Evolutionary conservation across 2,888 invertebrate species (phyloP).

Genomic region (Drosophila bunnanda): DNA sequence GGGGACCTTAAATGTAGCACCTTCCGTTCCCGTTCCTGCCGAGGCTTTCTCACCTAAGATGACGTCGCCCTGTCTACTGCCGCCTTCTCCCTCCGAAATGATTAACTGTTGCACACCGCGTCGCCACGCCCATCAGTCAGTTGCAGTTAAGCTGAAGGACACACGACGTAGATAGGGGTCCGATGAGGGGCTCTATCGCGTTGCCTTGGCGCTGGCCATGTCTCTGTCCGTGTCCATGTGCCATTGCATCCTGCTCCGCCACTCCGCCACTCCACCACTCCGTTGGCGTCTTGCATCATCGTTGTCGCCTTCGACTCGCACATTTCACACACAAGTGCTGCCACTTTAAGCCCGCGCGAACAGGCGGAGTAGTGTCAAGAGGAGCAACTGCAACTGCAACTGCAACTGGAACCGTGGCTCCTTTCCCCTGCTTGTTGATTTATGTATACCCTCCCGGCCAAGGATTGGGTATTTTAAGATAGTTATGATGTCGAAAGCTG

Average conservation of each 20-base stretch:
- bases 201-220: conserved; percentile 49
- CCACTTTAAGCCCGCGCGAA: conserved; percentile 56
- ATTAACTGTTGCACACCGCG: conserved; percentile 73
- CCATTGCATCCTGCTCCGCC: conserved; percentile 11
- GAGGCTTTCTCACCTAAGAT: conserved; percentile 21
- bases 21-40: neutral
- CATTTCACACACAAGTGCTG: conserved; percentile 53
- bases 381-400: conserved; percentile 50
- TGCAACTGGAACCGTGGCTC: conserved; percentile 31
- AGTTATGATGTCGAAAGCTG: conserved; percentile 19
- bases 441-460: conserved; percentile 1
- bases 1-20: conserved; percentile 14
- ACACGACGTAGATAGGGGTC: conserved; percentile 16
- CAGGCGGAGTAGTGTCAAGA: conserved; percentile 24
- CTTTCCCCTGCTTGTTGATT: conserved; percentile 32
- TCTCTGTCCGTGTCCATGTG: conserved; percentile 20
- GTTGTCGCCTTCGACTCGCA: conserved; percentile 29
- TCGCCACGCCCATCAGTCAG: conserved; percentile 65
- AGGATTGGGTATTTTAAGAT: conserved; percentile 23
- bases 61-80: neutral
- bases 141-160: conserved; percentile 60
- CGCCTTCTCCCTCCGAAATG: conserved; percentile 47
- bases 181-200: conserved; percentile 14
- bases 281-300: conserved; percentile 20
- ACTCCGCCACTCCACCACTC: neutral